A percentile compares a stretch with the other conserved stretches of the same genome.
Evolutionary conservation across 2,888 invertebrate genomes (phyloP).

Genomic region (Chesias legatella): DNA sequence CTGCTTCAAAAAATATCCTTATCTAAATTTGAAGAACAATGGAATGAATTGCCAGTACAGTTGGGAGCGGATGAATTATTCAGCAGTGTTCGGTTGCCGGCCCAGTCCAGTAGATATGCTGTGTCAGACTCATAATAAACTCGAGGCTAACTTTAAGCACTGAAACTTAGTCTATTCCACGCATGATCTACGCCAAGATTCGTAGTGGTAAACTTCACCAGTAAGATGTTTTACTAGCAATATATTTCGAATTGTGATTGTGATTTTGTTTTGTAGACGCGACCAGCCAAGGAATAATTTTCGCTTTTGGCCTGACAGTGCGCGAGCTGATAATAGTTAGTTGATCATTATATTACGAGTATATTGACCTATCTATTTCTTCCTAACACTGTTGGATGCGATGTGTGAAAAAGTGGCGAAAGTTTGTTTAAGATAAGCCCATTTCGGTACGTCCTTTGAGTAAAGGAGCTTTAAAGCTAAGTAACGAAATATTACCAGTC

Average conservation of each 20-base stretch:
- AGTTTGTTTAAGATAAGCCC: too few species aligned
- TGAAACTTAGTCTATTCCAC: constrained; percentile 28
- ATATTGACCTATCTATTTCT: too few species aligned
- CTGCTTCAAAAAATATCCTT: constrained; percentile 13
- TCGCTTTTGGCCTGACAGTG: too few species aligned
- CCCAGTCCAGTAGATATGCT: constrained; percentile 38
- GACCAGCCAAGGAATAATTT: too few species aligned
- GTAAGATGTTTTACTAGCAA: neutral
- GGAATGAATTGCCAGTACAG: constrained; percentile 51
- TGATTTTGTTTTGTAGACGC: too few species aligned
- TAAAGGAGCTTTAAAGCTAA: too few species aligned
- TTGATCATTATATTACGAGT: too few species aligned
- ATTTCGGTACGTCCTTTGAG: too few species aligned
- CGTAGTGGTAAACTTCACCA: constrained; percentile 2
- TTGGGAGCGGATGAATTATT: constrained; percentile 53
- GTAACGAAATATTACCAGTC: too few species aligned
- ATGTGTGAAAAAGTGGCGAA: too few species aligned
- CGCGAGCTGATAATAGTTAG: too few species aligned
- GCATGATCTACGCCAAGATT: constrained; percentile 24
- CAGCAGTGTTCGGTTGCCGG: constrained; percentile 36
- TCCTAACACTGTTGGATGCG: too few species aligned
- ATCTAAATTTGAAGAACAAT: constrained; percentile 42
- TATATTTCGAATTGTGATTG: neutral
- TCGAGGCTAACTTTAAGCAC: constrained; percentile 37
- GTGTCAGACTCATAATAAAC: constrained; percentile 48